phyloP scores from a whole-genome alignment of 2,797 vertebrate species.

The Bovichtus diacanthus region DNA sequence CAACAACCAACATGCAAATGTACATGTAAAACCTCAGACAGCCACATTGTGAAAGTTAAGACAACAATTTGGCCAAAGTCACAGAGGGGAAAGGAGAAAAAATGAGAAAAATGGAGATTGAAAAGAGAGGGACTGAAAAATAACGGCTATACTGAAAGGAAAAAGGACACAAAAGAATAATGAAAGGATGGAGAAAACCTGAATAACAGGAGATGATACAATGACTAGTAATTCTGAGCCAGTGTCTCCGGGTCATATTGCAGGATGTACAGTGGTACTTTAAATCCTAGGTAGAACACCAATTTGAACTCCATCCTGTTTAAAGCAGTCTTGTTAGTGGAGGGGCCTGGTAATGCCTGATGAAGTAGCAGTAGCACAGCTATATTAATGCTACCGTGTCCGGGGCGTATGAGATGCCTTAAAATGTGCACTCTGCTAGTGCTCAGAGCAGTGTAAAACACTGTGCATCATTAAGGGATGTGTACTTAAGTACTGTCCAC shows the following conservation, averaged over 20 bases:
- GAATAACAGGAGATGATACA: constrained; percentile 34
- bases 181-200: constrained; percentile 6
- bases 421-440: constrained; percentile 50
- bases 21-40: constrained; percentile 61
- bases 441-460: constrained; percentile 62
- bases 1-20: constrained; percentile 70
- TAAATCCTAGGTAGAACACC: constrained; percentile 30
- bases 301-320: constrained; percentile 54
- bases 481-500: constrained; percentile 65
- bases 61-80: constrained; percentile 57
- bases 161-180: constrained; percentile 22
- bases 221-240: constrained; percentile 21
- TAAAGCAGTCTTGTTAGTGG: constrained; percentile 31
- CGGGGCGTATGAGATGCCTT: constrained; percentile 43
- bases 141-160: constrained; percentile 17
- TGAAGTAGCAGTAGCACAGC: constrained; percentile 46
- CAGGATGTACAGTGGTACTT: constrained; percentile 37
- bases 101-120: constrained; percentile 14
- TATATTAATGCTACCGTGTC: constrained; percentile 45
- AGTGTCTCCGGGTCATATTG: constrained; percentile 20
- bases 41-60: constrained; percentile 59
- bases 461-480: constrained; percentile 70
- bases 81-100: constrained; percentile 8
- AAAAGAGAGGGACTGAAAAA: constrained; percentile 6
- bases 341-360: constrained; percentile 31